Percentiles rank a stretch among this genome's conserved stretches.
phyloP scores from a whole-genome alignment of 2,113 vertebrate species.

The Platichthys stellatus region DNA sequence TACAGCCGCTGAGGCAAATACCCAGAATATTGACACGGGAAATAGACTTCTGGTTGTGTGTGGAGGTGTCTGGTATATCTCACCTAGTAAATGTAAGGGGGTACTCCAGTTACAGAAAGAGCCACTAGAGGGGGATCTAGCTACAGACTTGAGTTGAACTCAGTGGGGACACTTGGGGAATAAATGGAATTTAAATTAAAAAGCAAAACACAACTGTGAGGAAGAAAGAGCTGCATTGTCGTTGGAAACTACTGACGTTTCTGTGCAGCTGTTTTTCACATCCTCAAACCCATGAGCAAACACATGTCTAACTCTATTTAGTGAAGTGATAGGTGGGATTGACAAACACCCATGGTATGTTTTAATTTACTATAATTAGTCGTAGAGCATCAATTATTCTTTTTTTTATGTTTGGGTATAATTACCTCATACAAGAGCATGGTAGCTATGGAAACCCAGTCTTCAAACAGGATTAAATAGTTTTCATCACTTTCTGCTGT shows the following conservation, averaged over 20 bases:
- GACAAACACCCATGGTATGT: too few species aligned
- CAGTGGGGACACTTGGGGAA: conserved; percentile 5
- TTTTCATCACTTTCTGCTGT: background rate
- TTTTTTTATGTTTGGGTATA: too few species aligned
- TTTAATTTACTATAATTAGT: too few species aligned
- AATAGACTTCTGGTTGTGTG: conserved; percentile 25
- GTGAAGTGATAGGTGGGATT: too few species aligned
- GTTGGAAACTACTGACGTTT: background rate
- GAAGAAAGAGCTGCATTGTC: background rate
- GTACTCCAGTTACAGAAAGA: conserved; percentile 11
- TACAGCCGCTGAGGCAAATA: conserved; percentile 53
- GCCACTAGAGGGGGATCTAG: conserved; percentile 59
- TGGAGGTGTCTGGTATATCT: conserved; percentile 46
- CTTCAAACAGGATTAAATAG: background rate
- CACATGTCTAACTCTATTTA: too few species aligned
- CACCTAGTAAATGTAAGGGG: conserved; percentile 25
- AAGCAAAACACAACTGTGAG: background rate
- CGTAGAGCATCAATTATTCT: too few species aligned
- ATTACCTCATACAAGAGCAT: background rate
- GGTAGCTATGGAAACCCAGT: background rate
- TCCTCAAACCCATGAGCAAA: too few species aligned
- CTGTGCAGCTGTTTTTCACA: too few species aligned
- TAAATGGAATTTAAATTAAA: conserved; percentile 16
- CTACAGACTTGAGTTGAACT: conserved; percentile 1
- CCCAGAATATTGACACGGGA: conserved; percentile 55